These are phyloP conservation scores for Antedon mediterranea DNA, from an alignment of 53 echinoderm and acorn worm genomes.

Conservation along the genomic window DNA sequence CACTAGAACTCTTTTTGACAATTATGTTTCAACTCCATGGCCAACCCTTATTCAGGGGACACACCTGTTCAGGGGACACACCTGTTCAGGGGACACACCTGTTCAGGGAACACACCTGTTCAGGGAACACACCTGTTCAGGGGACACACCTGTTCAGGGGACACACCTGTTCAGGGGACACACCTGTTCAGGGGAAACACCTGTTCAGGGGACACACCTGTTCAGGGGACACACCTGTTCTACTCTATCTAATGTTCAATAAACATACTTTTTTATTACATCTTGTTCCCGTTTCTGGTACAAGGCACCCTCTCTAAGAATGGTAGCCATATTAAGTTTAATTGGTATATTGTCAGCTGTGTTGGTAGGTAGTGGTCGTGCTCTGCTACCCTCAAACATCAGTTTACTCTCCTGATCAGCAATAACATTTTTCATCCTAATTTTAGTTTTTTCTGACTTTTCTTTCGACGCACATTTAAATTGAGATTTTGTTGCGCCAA, in stretches of 20 bases:
- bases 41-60: too few species aligned
- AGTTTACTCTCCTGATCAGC: constrained; percentile 62
- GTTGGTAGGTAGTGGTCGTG: constrained; percentile 36
- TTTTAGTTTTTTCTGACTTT: constrained; percentile 60
- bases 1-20: too few species aligned
- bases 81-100: too few species aligned
- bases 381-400: constrained; percentile 83
- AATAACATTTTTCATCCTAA: constrained; percentile 40
- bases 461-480: constrained; percentile 77
- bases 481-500: constrained; percentile 72
- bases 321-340: constrained; percentile 87
- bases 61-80: too few species aligned
- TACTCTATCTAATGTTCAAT: neutral
- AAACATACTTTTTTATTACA: constrained; percentile 71
- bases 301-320: constrained; percentile 81
- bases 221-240: too few species aligned
- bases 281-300: constrained; percentile 87
- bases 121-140: too few species aligned
- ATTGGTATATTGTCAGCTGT: constrained; percentile 61
- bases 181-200: too few species aligned
- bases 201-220: too few species aligned
- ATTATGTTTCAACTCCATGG: too few species aligned
- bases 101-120: too few species aligned
- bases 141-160: too few species aligned
- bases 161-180: too few species aligned